Base-by-base conservation (phyloP, 2,888 invertebrate species). In the Amblyjoppa fuscipennis region DNA sequence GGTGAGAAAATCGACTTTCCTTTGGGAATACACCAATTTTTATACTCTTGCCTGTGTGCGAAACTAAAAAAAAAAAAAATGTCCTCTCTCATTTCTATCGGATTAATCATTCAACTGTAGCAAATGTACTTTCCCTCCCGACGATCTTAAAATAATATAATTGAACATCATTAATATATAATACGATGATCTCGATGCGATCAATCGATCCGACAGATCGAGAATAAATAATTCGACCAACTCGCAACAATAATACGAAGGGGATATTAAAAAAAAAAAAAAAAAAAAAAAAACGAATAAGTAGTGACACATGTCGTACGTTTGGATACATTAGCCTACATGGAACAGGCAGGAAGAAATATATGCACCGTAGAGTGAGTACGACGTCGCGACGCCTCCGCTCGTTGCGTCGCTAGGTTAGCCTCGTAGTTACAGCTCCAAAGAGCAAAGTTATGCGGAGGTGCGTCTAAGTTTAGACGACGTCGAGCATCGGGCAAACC, bases 391-490 rank as follows among this genome's bases (percentile, higher is more conserved):
- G 68, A 68, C 68, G 59, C 77, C 77, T 77, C 77, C 77, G 77
- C 77, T 77, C 56, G 77, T 77, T 68, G 75, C 75, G 75, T 76
- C 77, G 77, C 56, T 68, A 25, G 38, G 25, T 34, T 76, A 25
- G 77, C 66, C 28, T 76, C 76, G 76, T 68, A 66, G 77, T 56
- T 77, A 68, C 77, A 66, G 61, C 80, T 66, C 80, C 49, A 68
- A 61, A 59, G 75, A 75, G 71, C 80, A 80, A 89, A 90, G 90
- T 90, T 89, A 90, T 89, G 89, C 91, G 81, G 89, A 83, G 87
- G 80, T 83, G 88, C 85, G 82, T 85, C 89, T 90, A 91, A 90
- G 87, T 91, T 90, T 91, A 90, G 91, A 90, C 81, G 83, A 88
- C 85, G 85, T 87, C 83, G 77, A 85, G 84, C 68, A 77, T 76